Conservation (phyloP, 1,140 invertebrate species). For the Acyrthosiphon pisum region DNA sequence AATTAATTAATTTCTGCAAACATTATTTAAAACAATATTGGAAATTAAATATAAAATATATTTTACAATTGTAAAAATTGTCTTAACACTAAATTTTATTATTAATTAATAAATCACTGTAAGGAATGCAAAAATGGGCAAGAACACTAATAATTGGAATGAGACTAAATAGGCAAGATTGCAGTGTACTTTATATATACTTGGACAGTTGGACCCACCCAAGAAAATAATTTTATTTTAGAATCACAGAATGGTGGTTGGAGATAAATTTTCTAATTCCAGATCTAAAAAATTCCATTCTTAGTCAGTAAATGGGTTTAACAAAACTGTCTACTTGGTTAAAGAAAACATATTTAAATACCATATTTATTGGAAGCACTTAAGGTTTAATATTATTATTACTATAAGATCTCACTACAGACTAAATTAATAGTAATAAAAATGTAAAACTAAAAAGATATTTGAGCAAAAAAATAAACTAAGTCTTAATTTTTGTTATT, state of each 20-base stretch:
- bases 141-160: constrained; percentile 1
- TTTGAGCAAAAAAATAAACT: constrained; percentile 41
- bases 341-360: not conserved
- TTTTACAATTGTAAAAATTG: not conserved
- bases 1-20: not conserved
- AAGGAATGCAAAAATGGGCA: constrained; percentile 3
- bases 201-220: not conserved
- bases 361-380: not conserved
- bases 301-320: not conserved
- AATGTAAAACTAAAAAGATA: constrained; percentile 7
- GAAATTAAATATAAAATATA: not conserved
- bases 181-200: not conserved
- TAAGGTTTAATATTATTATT: not conserved
- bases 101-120: not conserved
- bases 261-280: not conserved
- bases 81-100: not conserved
- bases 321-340: not conserved
- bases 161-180: constrained; percentile 20
- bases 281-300: not conserved
- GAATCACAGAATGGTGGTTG: not conserved
- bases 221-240: not conserved
- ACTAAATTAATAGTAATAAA: not conserved
- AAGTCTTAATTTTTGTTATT: not conserved
- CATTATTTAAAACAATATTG: not conserved
- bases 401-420: not conserved